Evolutionary conservation across 2,797 vertebrate genomes (phyloP), one percentile per base, ranked within the genome.

Genomic region (Pipistrellus pipistrellus): DNA sequence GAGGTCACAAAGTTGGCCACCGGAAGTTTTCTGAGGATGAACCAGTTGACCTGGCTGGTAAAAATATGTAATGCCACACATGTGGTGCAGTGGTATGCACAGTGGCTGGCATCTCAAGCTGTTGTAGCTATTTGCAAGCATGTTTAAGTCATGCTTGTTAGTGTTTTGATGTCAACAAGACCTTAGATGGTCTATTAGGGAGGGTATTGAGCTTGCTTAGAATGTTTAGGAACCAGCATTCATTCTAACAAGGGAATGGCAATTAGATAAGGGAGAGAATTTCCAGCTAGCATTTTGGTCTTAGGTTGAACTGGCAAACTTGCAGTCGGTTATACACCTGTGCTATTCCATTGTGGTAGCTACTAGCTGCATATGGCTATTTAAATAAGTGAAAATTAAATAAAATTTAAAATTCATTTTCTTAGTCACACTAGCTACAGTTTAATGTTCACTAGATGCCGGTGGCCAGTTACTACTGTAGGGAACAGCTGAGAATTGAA

Each of bases 21-120:
- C 32, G 53, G 64, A 86, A 55, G 38, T 94, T 88, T 93, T 83
- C 73, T 81, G 53, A 95, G 53, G 38, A 64, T 87, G 90, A 69
- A 90, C 23, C 32, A 14, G 38, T 76, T 95, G 85, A 80, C 44
- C 32, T 83, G 73, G 25, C 41, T 90, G 32, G 23, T 80, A 46
- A 90, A 93, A 87, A 87, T 30, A 17, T 59, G 91, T 72, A 80
- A 27, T 35, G 20, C 15, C 48, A 30, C 27, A 32, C 2, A 38
- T 88, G 86, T 48, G 57, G 23, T 68, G 53, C 84, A 69, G 71
- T 38, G 15, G 13, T 84, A 53, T 44, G 55, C 46, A 35, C 27
- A 35, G 3, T 75, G 48, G 35, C 51, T 92, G 44, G 20, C 30
- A 12, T 21, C 30, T 64, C 23, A 48, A 71, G 35, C 25, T 71